Conservation (phyloP, 2,888 invertebrate genomes). For the Emmelina monodactyla region DNA sequence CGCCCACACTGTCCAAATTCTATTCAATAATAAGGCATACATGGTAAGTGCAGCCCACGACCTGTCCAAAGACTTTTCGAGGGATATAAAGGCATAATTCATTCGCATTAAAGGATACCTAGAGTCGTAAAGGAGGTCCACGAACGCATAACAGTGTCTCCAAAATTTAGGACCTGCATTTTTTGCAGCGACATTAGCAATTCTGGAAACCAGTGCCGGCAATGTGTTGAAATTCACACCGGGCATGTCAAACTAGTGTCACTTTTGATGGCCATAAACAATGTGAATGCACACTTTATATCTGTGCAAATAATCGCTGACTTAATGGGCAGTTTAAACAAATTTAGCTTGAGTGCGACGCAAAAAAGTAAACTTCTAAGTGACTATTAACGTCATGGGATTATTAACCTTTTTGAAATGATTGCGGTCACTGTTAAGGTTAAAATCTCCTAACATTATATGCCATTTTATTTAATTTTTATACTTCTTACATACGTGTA, state of each 20-base stretch:
- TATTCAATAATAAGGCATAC: slow-evolving; percentile 39
- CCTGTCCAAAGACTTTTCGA: slow-evolving; percentile 34
- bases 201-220: slow-evolving; percentile 22
- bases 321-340: neutral
- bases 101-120: slow-evolving; percentile 42
- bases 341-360: too few relatives aligned
- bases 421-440: too few relatives aligned
- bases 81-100: slow-evolving; percentile 48
- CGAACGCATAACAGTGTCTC: slow-evolving; percentile 31
- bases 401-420: too few relatives aligned
- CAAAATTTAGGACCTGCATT: slow-evolving; percentile 31
- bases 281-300: slow-evolving; percentile 39
- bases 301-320: slow-evolving; percentile 34
- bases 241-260: slow-evolving; percentile 35
- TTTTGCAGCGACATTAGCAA: slow-evolving; percentile 48
- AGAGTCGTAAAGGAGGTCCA: slow-evolving; percentile 30
- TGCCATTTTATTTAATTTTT: too few relatives aligned
- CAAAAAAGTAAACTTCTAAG: too few relatives aligned
- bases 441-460: too few relatives aligned
- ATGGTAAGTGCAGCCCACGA: slow-evolving; percentile 44
- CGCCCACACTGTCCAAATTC: slow-evolving; percentile 44
- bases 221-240: neutral
- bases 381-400: too few relatives aligned
- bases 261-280: slow-evolving; percentile 43
- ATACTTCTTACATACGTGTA: too few relatives aligned